Conservation (phyloP, 2,113 vertebrate species). For the Gavia stellata region DNA sequence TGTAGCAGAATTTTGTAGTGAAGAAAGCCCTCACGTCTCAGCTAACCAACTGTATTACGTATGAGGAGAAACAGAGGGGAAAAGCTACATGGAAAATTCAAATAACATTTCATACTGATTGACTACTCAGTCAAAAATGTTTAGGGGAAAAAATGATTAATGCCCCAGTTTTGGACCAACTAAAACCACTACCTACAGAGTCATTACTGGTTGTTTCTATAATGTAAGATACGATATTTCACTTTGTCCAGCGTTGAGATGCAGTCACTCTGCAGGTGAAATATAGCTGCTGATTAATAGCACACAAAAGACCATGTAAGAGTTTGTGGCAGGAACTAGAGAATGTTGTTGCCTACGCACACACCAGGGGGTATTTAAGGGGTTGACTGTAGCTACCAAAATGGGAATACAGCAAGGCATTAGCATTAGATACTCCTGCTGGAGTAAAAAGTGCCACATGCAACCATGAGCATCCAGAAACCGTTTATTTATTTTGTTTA, state of each 20-base stretch:
- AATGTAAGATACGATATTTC: neutral
- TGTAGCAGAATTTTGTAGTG: neutral
- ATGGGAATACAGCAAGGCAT: neutral
- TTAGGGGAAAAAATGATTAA: neutral
- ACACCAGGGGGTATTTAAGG: slow-evolving; percentile 18
- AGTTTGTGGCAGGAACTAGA: slow-evolving; percentile 4
- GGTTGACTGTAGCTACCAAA: slow-evolving; percentile 34
- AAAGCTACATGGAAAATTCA: neutral
- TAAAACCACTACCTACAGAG: neutral
- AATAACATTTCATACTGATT: neutral
- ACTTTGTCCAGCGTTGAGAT: neutral
- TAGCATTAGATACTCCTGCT: neutral
- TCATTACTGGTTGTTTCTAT: neutral
- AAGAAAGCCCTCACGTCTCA: neutral
- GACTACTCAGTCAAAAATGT: neutral
- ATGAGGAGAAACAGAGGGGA: neutral
- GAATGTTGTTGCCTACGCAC: neutral
- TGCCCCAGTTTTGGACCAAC: neutral
- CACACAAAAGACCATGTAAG: neutral
- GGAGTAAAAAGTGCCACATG: neutral
- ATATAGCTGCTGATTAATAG: slow-evolving; percentile 17
- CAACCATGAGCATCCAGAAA: neutral
- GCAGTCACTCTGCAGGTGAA: neutral
- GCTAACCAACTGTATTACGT: neutral
- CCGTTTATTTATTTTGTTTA: neutral